phyloP scores from a whole-genome alignment of 1,140 invertebrate species.

The Aricia agestis region DNA sequence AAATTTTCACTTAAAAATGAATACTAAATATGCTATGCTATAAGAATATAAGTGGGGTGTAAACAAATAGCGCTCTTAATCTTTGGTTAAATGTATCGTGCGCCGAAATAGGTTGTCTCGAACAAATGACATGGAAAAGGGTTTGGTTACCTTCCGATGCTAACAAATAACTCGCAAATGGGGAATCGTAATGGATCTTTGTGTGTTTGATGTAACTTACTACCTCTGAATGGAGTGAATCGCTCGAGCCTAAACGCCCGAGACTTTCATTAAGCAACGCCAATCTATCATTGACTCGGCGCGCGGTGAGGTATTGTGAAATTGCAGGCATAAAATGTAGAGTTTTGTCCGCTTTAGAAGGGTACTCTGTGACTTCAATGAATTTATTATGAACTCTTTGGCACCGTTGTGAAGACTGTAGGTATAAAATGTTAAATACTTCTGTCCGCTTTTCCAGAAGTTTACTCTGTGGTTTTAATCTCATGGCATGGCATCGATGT shows the following conservation, averaged over 20 bases:
- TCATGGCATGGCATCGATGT: no score
- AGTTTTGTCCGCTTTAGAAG: not conserved
- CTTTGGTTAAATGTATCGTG: conserved; percentile 62
- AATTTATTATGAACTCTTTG: no score
- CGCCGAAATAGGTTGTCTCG: conserved; percentile 46
- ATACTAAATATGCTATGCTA: no score
- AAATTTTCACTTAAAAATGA: no score
- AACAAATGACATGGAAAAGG: conserved; percentile 64
- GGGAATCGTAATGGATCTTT: conserved; percentile 41
- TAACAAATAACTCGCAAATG: conserved; percentile 59
- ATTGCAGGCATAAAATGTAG: not conserved
- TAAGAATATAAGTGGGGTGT: conserved; percentile 27
- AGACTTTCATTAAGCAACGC: conserved; percentile 7
- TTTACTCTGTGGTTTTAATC: no score
- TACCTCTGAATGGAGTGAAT: conserved; percentile 26
- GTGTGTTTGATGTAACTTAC: conserved; percentile 33
- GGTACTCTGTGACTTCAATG: no score
- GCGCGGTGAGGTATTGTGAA: not conserved
- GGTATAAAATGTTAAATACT: no score
- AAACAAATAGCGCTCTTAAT: conserved; percentile 61
- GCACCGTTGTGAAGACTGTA: no score
- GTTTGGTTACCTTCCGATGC: conserved; percentile 46
- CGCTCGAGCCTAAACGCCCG: conserved; percentile 14
- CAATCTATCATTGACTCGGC: not conserved
- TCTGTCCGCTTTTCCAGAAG: no score